These are phyloP conservation scores for Tachystola acroxantha DNA, from an alignment of 2,888 invertebrate species.

Conservation along the genomic window DNA sequence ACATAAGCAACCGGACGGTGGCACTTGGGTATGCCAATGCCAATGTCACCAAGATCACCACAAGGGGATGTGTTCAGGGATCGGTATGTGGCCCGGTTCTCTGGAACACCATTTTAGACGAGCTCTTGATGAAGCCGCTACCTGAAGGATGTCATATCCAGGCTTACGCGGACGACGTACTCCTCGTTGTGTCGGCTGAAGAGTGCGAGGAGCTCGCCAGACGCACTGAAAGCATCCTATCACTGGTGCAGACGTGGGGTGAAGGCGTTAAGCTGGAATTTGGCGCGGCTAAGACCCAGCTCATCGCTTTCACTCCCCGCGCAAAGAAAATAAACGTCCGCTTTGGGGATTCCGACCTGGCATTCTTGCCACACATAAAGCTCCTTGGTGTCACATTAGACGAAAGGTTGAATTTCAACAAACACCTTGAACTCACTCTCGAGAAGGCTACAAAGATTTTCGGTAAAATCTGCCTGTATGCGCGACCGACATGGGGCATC, in stretches of 20 bases:
- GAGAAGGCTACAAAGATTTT: constrained; percentile 8
- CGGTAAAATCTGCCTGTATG: constrained; percentile 1
- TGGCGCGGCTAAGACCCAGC: constrained; percentile 6
- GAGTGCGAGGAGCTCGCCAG: background rate
- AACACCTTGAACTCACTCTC: constrained; percentile 2
- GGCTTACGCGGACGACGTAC: constrained; percentile 18
- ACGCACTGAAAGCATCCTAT: background rate
- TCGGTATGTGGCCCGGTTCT: no score
- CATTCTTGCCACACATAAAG: constrained; percentile 1
- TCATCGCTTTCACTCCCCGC: constrained; percentile 4
- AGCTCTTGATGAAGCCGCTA: constrained; percentile 9
- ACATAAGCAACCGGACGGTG: constrained; percentile 12
- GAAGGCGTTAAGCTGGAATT: constrained; percentile 10
- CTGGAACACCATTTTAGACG: constrained; percentile 24
- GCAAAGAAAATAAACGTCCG: background rate
- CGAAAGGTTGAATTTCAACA: constrained; percentile 5
- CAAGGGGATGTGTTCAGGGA: constrained; percentile 24
- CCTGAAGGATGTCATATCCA: constrained; percentile 14
- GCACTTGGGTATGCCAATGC: constrained; percentile 10
- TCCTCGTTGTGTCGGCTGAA: constrained; percentile 8
- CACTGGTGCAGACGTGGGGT: constrained; percentile 7
- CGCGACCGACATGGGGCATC: constrained; percentile 9
- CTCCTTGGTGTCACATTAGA: constrained; percentile 1
- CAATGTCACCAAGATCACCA: constrained; percentile 8
- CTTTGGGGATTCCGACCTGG: background rate